Conservation (phyloP, 2,113 vertebrate genomes). For the Sardina pilchardus region DNA sequence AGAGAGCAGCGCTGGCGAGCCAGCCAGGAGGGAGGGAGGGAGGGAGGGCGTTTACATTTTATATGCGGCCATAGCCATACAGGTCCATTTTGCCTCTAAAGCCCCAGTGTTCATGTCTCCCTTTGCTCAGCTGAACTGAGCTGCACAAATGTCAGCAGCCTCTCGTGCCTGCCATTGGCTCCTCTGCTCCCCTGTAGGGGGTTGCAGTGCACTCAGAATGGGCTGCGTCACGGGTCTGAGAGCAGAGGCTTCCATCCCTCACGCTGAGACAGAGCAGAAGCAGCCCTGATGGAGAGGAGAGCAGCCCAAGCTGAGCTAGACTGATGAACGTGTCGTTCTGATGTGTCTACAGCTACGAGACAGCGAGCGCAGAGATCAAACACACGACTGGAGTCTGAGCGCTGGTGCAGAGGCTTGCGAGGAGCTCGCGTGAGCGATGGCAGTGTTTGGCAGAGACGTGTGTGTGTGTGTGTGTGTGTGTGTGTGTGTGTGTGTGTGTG, state of each 20-base stretch:
- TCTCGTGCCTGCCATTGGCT: not conserved
- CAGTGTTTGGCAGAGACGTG: no score
- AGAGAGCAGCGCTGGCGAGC: no score
- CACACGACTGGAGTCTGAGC: not conserved
- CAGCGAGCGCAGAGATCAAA: not conserved
- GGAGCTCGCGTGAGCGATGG: no score
- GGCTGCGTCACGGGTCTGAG: not conserved
- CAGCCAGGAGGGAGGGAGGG: not conserved
- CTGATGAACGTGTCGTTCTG: not conserved
- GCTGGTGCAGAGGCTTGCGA: no score
- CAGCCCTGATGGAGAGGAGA: not conserved
- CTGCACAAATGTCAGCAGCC: not conserved
- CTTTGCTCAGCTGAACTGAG: conserved; percentile 43
- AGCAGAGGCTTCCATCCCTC: not conserved
- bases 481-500: no score
- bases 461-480: no score
- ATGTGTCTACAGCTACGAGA: not conserved
- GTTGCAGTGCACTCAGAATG: not conserved
- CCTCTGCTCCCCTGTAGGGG: not conserved
- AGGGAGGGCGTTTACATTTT: conserved; percentile 18
- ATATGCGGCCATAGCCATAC: not conserved
- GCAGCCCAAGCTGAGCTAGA: not conserved
- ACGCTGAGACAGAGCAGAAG: not conserved
- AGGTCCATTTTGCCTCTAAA: not conserved
- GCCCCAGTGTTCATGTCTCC: conserved; percentile 40